These are phyloP conservation scores for Apostichopus parvimensis DNA, from an alignment of 35 echinoderm and acorn worm genomes.

Conservation along the genomic window DNA sequence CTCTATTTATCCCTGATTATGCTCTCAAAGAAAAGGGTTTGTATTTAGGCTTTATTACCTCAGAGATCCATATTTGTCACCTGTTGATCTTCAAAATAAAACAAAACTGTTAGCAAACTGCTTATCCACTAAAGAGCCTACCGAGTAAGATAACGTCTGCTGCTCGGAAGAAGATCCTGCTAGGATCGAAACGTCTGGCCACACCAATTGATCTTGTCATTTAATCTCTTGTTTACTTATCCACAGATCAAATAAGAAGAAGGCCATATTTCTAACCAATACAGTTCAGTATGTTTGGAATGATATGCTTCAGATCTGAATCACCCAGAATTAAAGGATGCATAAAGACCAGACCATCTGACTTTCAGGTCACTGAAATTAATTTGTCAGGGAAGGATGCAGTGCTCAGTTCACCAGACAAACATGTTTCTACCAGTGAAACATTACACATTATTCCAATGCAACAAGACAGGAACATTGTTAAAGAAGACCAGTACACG, in stretches of 20 bases:
- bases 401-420: background rate
- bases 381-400: slow-evolving; percentile 47
- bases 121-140: too few relatives aligned
- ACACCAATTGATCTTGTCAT: too few relatives aligned
- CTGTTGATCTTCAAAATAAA: too few relatives aligned
- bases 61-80: too few relatives aligned
- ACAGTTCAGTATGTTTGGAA: slow-evolving; percentile 63
- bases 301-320: slow-evolving; percentile 59
- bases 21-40: too few relatives aligned
- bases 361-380: slow-evolving; percentile 71
- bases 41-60: too few relatives aligned
- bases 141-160: too few relatives aligned
- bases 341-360: slow-evolving; percentile 35
- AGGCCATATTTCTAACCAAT: background rate
- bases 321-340: slow-evolving; percentile 30
- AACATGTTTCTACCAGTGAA: background rate
- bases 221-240: background rate
- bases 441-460: background rate
- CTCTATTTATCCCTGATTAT: too few relatives aligned
- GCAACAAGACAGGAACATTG: background rate
- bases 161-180: too few relatives aligned
- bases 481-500: background rate
- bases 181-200: too few relatives aligned
- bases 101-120: too few relatives aligned
- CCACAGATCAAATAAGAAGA: background rate